Evolutionary conservation across 2,797 vertebrate genomes (phyloP).

Genomic region (Brotula barbata): DNA sequence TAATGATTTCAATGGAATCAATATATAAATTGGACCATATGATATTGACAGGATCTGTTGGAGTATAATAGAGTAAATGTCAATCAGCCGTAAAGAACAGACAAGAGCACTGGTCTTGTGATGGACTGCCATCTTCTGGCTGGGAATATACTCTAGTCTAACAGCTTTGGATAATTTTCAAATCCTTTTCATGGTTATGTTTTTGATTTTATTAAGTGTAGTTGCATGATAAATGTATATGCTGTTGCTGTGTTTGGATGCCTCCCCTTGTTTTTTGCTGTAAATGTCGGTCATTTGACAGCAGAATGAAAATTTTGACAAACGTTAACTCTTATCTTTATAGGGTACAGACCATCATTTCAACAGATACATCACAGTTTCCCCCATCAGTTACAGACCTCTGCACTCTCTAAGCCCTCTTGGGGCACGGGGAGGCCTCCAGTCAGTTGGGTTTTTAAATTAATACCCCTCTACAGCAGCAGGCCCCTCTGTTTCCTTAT

Average conservation of each 20-base stretch:
- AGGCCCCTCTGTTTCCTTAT: slow-evolving; percentile 18
- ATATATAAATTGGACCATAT: background rate
- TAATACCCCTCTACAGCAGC: slow-evolving; percentile 12
- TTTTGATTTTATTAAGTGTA: background rate
- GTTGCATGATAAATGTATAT: background rate
- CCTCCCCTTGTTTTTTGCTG: background rate
- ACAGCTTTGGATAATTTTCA: background rate
- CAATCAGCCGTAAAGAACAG: background rate
- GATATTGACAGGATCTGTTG: background rate
- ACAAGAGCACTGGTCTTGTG: slow-evolving; percentile 33
- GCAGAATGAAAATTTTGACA: no score
- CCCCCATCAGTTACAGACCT: background rate
- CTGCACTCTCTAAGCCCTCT: slow-evolving; percentile 8
- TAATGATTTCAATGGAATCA: background rate
- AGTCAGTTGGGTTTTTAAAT: slow-evolving; percentile 4
- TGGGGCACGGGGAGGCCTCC: background rate
- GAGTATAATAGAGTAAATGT: background rate
- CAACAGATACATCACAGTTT: background rate
- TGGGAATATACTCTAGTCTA: background rate
- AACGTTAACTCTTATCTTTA: no score
- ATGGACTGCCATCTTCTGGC: slow-evolving; percentile 74
- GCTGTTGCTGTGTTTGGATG: background rate
- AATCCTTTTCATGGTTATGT: background rate
- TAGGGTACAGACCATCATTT: background rate
- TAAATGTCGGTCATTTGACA: no score